These are phyloP conservation scores for Ptyas mucosa DNA, from an alignment of 2,113 vertebrate genomes.

Conservation along the genomic window DNA sequence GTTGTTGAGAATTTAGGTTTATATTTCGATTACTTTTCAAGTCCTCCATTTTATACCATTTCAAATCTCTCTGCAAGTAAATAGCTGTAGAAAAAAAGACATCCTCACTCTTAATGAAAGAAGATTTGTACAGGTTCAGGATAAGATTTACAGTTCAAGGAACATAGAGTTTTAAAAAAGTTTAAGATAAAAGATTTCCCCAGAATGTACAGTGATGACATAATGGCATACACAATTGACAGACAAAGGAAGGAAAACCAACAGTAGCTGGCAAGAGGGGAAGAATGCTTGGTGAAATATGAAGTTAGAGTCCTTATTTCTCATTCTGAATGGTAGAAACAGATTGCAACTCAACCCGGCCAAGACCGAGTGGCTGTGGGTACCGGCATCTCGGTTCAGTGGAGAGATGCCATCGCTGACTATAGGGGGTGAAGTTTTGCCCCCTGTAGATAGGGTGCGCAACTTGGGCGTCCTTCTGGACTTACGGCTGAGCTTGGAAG, in stretches of 20 bases:
- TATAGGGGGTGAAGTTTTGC: too few species aligned
- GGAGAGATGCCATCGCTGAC: too few species aligned
- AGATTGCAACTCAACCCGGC: too few species aligned
- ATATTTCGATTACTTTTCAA: neutral
- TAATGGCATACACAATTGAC: neutral
- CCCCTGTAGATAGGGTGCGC: too few species aligned
- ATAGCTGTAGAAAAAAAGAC: neutral
- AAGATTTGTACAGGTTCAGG: neutral
- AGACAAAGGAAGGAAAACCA: neutral
- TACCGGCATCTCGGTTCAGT: too few species aligned
- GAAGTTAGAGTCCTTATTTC: neutral
- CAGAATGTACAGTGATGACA: neutral
- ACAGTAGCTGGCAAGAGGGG: neutral
- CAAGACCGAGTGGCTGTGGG: too few species aligned
- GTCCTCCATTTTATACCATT: neutral
- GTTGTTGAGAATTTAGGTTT: neutral
- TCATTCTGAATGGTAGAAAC: neutral
- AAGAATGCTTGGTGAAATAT: neutral
- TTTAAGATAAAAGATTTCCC: neutral
- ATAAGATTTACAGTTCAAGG: neutral
- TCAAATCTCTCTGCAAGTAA: neutral
- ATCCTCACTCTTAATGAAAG: neutral
- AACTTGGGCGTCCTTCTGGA: too few species aligned
- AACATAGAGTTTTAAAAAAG: neutral
- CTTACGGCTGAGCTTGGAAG: too few species aligned